Base-by-base conservation (phyloP, 2,888 invertebrate species). In the Lithophane ornitopus region DNA sequence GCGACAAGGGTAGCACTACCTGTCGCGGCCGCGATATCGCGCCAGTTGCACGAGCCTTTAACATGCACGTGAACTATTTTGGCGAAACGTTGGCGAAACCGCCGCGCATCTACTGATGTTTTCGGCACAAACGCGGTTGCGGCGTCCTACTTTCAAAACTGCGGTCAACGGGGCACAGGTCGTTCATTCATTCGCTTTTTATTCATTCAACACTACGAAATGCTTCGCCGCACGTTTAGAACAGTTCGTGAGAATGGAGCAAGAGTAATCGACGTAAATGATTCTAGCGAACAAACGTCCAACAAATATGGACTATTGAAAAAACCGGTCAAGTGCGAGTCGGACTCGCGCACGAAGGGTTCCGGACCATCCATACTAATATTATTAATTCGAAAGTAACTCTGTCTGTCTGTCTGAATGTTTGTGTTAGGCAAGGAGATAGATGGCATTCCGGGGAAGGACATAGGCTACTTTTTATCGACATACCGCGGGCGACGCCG, bases 71-170 rank as follows among this genome's bases (percentile, higher is more conserved):
- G 41, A 84, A 80, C 77, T 83, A 88, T 89, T 87, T 87, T 80
- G 49, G 72, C 75, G 41, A 74, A 80, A 81, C 81, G 69, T 74
- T 80, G 70, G 68, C 75, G 73, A 81, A 82, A 83, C 76, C 70
- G 26, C 75, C 67, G 34, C 65, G 59, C 70, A 59, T 71, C 11
- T 80, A 69, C 77, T 82, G 6, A 34, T 34, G 84, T 87, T 83
- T 88, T 70, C 59, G 75, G 71, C 77, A 85, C 82, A 87, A 85
- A 82, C 79, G 85, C 84, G 89, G 88, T 80, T 88, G 76, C 85
- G 87, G 89, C 91, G 94, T 90, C 93, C 94, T 91, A 94, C 91
- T 94, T 95, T 92, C 90, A 85, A 90, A 91, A 88, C 90, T 88
- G 91, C 92, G 93, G 92, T 91, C 91, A 91, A 77, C 88, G 79